phyloP scores from a whole-genome alignment of 2,113 vertebrate species.

The Sapajus apella region DNA sequence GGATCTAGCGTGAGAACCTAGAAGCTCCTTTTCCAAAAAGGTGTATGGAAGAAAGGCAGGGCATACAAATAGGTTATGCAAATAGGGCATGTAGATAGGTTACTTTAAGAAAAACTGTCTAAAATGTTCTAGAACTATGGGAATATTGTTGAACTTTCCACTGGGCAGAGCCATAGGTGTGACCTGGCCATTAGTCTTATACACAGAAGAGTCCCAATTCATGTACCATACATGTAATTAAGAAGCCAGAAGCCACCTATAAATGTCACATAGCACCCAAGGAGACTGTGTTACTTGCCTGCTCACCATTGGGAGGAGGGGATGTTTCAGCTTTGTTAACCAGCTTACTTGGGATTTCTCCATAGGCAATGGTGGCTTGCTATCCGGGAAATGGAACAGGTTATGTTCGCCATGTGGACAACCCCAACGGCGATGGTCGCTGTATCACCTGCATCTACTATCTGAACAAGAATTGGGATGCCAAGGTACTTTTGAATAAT shows the following conservation, averaged over 20 bases:
- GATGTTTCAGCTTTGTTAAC: conserved; percentile 40
- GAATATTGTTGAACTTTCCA: background rate
- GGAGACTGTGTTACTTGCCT: background rate
- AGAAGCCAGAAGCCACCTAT: background rate
- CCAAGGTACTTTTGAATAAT: conserved; percentile 86
- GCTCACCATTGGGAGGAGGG: background rate
- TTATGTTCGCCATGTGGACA: conserved; percentile 94
- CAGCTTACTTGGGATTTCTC: conserved; percentile 65
- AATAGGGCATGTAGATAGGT: background rate
- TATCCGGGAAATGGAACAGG: conserved; percentile 94
- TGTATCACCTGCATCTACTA: conserved; percentile 96
- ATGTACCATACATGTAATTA: background rate
- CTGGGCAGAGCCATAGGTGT: background rate
- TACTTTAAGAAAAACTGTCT: background rate
- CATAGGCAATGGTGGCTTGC: conserved; percentile 93
- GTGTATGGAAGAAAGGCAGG: background rate
- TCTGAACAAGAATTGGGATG: conserved; percentile 94
- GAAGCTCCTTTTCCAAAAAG: conserved; percentile 12
- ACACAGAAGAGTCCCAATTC: background rate
- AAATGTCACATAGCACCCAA: background rate
- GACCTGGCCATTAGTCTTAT: background rate
- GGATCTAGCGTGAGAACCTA: background rate
- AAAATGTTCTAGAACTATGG: background rate
- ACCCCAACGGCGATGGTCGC: conserved; percentile 92
- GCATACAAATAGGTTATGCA: background rate